Evolutionary conservation across 2,797 vertebrate genomes (phyloP).

Genomic region (Paedocypris micromegethes): DNA sequence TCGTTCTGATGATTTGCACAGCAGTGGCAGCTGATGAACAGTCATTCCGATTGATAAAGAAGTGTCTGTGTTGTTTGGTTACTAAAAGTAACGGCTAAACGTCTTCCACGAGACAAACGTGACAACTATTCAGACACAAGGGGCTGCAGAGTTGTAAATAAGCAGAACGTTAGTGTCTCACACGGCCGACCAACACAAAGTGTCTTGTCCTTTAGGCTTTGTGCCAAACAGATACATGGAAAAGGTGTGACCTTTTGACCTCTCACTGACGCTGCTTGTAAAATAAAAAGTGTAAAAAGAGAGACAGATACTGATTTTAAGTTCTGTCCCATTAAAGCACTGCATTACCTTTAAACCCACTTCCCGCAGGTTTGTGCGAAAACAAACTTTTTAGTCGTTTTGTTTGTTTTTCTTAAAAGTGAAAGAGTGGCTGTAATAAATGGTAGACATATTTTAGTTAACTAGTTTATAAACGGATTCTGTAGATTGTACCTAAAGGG

Average conservation of each 20-base stretch:
- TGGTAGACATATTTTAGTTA: conserved; percentile 12
- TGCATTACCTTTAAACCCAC: conserved; percentile 39
- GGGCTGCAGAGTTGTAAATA: conserved; percentile 9
- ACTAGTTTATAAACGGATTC: conserved; percentile 33
- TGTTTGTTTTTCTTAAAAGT: not conserved
- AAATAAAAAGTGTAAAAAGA: conserved; percentile 22
- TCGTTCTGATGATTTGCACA: conserved; percentile 97
- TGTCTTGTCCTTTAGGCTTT: conserved; percentile 33
- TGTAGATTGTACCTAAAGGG: conserved; percentile 35
- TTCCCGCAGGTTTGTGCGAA: conserved; percentile 33
- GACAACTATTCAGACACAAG: conserved; percentile 28
- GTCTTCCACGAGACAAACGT: conserved; percentile 62
- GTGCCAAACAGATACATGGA: conserved; percentile 9
- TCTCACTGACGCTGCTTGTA: conserved; percentile 29
- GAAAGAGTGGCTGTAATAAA: conserved; percentile 36
- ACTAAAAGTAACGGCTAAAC: conserved; percentile 37
- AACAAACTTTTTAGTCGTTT: conserved; percentile 15
- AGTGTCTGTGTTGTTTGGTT: conserved; percentile 60
- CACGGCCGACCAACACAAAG: not conserved
- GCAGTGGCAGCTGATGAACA: conserved; percentile 93
- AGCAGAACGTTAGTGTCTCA: conserved; percentile 1
- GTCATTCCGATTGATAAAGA: conserved; percentile 56
- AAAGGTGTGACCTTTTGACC: conserved; percentile 19
- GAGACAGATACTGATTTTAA: conserved; percentile 28
- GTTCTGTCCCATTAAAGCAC: conserved; percentile 44